phyloP scores from a whole-genome alignment of 2,113 vertebrate species.

The Rhodinocichla rosea region DNA sequence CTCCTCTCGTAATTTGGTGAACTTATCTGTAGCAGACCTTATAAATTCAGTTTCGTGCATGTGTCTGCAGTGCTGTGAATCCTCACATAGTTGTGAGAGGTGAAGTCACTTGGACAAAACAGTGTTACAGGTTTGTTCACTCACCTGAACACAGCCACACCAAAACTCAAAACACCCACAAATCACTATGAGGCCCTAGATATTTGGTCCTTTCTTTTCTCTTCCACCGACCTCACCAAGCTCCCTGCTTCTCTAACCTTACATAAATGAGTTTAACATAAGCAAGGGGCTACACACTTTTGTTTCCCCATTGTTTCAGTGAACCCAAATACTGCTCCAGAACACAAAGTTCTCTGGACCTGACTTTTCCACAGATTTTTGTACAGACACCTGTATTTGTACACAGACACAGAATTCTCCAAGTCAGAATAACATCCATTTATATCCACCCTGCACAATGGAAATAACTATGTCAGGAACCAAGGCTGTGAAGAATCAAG shows the following conservation, averaged over 20 bases:
- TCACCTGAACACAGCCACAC: neutral
- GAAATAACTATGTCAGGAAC: neutral
- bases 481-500: neutral
- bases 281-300: neutral
- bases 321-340: neutral
- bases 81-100: neutral
- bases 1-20: neutral
- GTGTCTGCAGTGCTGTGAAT: neutral
- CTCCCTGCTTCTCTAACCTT: neutral
- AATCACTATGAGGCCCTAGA: rapidly evolving
- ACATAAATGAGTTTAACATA: neutral
- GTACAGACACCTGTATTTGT: neutral
- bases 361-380: neutral
- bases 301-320: neutral
- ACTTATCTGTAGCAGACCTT: neutral
- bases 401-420: neutral
- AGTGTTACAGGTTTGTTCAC: neutral
- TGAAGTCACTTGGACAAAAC: neutral
- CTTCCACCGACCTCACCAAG: neutral
- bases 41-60: neutral
- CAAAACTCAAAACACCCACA: neutral
- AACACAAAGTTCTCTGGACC: neutral
- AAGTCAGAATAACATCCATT: neutral
- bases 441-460: neutral
- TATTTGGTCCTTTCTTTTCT: neutral